Percentiles rank a stretch among this genome's conserved stretches.
Evolutionary conservation across 2,888 invertebrate genomes (phyloP).

Genomic region (Tetanocera ferruginea): DNA sequence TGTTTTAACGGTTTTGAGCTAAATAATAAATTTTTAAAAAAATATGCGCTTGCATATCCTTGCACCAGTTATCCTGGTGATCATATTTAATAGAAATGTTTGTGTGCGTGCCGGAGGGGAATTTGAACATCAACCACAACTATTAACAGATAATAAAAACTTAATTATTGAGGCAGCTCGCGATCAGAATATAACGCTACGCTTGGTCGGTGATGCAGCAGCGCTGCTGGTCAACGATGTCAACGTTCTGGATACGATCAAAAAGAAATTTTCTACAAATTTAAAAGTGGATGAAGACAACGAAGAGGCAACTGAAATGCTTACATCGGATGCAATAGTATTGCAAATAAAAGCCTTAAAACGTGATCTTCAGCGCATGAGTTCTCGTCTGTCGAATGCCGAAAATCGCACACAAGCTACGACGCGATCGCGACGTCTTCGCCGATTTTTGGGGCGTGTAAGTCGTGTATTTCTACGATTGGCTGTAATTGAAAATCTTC

Average conservation of each 20-base stretch:
- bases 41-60: background rate
- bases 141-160: slow-evolving; percentile 78
- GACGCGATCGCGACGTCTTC: slow-evolving; percentile 41
- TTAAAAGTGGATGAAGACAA: slow-evolving; percentile 11
- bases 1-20: background rate
- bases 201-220: slow-evolving; percentile 78
- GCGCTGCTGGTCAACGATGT: slow-evolving; percentile 78
- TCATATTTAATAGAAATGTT: background rate
- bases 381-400: slow-evolving; percentile 43
- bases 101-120: slow-evolving; percentile 13
- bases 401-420: slow-evolving; percentile 51
- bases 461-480: slow-evolving; percentile 45
- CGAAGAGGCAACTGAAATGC: slow-evolving; percentile 22
- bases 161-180: slow-evolving; percentile 81
- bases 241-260: slow-evolving; percentile 72
- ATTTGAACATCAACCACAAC: slow-evolving; percentile 51
- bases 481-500: slow-evolving; percentile 41
- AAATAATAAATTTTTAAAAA: background rate
- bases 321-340: slow-evolving; percentile 49
- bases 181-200: slow-evolving; percentile 83
- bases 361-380: slow-evolving; percentile 50
- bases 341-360: slow-evolving; percentile 53
- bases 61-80: background rate
- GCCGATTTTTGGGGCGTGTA: slow-evolving; percentile 53
- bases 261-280: slow-evolving; percentile 43